These are phyloP conservation scores for Steinernema hermaphroditum DNA, from an alignment of 2,888 invertebrate species.

Conservation along the genomic window DNA sequence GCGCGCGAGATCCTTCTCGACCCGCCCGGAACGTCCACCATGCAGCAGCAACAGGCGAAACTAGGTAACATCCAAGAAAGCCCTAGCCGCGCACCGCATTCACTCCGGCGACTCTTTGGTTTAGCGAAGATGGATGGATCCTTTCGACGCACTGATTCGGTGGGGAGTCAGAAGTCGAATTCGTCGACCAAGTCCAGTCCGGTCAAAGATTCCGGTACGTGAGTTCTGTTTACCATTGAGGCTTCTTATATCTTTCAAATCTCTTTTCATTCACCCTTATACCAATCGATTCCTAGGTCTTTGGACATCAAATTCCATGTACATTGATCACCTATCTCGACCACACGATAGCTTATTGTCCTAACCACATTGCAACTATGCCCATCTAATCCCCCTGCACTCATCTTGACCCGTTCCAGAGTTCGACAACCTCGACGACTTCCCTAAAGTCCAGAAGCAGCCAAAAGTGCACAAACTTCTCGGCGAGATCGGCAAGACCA, in stretches of 20 bases:
- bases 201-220: neutral
- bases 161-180: neutral
- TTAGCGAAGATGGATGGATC: conserved; percentile 4
- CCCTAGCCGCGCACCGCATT: neutral
- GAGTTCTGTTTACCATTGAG: too few relatives aligned
- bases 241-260: too few relatives aligned
- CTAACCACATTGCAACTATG: too few relatives aligned
- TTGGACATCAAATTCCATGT: too few relatives aligned
- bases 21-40: conserved; percentile 32
- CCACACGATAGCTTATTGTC: too few relatives aligned
- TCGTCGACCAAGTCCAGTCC: neutral
- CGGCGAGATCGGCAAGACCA: conserved; percentile 48
- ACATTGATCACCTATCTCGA: too few relatives aligned
- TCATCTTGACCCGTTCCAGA: too few relatives aligned
- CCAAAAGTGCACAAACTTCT: conserved; percentile 37
- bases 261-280: too few relatives aligned
- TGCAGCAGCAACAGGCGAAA: conserved; percentile 10
- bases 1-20: conserved; percentile 47
- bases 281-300: too few relatives aligned
- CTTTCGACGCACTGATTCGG: neutral
- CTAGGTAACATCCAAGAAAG: neutral
- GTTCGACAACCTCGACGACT: conserved; percentile 43
- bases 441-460: conserved; percentile 35
- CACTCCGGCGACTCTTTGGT: neutral
- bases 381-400: too few relatives aligned